phyloP scores from a whole-genome alignment of 2,113 vertebrate genomes.

The Tenrec ecaudatus region DNA sequence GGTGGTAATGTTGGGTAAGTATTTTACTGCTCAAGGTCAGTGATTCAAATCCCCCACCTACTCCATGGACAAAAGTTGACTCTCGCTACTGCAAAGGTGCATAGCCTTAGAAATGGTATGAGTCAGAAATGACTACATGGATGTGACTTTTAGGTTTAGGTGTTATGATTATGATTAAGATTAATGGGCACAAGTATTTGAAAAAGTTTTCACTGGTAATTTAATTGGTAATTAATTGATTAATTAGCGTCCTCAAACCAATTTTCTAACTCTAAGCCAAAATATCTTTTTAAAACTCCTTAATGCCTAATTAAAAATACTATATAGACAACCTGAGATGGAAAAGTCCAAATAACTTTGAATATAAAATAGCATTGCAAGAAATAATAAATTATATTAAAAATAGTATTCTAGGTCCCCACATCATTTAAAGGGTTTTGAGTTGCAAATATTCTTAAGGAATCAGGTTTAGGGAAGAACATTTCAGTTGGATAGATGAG shows the following conservation, averaged over 20 bases:
- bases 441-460: background rate
- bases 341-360: background rate
- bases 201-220: background rate
- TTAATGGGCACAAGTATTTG: background rate
- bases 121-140: no score
- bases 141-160: no score
- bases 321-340: background rate
- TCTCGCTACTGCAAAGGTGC: no score
- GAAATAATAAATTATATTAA: slow-evolving; percentile 2
- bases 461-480: background rate
- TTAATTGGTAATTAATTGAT: background rate
- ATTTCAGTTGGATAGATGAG: no score
- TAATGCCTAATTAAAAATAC: background rate
- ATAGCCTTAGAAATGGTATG: no score
- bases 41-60: no score
- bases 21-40: no score
- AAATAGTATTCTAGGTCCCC: background rate
- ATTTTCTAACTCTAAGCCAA: no score
- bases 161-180: background rate
- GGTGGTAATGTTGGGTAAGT: no score
- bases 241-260: background rate
- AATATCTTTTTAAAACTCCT: background rate
- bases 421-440: background rate
- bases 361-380: background rate
- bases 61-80: no score